Evolutionary conservation across 2,797 vertebrate species (phyloP).

Genomic region (Molothrus ater): DNA sequence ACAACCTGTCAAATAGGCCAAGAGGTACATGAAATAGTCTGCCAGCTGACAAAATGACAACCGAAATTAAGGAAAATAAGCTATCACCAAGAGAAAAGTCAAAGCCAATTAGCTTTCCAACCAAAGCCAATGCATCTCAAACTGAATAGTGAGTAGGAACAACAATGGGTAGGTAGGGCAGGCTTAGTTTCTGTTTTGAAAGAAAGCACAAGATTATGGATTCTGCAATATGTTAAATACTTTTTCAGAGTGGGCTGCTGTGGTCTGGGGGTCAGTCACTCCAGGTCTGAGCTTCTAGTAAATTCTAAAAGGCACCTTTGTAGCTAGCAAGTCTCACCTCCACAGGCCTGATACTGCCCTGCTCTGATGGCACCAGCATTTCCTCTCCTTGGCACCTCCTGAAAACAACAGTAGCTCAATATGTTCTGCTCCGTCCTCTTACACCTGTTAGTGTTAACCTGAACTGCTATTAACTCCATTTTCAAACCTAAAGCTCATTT

Average conservation of each 20-base stretch:
- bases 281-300: not conserved
- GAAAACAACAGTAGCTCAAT: not conserved
- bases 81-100: not conserved
- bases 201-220: not conserved
- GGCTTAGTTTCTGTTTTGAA: not conserved
- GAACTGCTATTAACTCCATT: not conserved
- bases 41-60: not conserved
- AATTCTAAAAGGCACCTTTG: not conserved
- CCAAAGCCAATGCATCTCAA: not conserved
- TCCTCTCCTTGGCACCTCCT: not conserved
- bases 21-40: not conserved
- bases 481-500: not conserved
- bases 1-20: not conserved
- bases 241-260: not conserved
- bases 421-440: not conserved
- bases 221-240: not conserved
- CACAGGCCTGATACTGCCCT: not conserved
- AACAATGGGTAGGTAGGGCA: not conserved
- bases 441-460: not conserved
- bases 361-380: not conserved
- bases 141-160: not conserved
- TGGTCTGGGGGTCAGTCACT: not conserved
- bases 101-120: not conserved
- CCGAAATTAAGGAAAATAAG: not conserved
- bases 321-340: not conserved